These are phyloP conservation scores for Orthosia gothica DNA, from an alignment of 2,888 invertebrate species.

Conservation along the genomic window DNA sequence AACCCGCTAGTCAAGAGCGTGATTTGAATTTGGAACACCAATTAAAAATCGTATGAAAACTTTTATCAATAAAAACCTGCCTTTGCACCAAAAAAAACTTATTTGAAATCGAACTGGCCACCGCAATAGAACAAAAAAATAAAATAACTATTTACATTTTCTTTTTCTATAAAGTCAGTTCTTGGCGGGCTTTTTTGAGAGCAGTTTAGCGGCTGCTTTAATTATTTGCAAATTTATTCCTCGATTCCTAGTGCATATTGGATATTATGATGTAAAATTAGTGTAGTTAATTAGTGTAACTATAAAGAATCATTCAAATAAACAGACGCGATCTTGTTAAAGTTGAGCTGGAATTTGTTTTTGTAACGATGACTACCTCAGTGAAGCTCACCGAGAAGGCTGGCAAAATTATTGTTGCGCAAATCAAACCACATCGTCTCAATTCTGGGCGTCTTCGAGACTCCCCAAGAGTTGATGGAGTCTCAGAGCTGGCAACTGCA, in stretches of 20 bases:
- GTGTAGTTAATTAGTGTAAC: too few species aligned
- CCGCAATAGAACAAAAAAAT: background rate
- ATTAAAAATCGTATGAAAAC: too few species aligned
- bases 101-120: background rate
- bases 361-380: too few species aligned
- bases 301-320: too few species aligned
- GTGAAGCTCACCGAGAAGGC: too few species aligned
- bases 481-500: slow-evolving; percentile 95
- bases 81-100: too few species aligned
- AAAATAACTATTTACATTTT: too few species aligned
- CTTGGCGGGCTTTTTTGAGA: background rate
- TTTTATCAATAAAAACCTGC: too few species aligned
- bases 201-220: background rate
- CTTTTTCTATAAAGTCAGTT: background rate
- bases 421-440: slow-evolving; percentile 90
- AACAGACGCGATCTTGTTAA: too few species aligned
- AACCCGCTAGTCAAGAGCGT: too few species aligned
- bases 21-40: background rate
- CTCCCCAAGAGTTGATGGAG: slow-evolving; percentile 93
- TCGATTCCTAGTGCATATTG: background rate
- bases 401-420: slow-evolving; percentile 3
- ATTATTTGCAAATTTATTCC: background rate
- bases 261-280: too few species aligned
- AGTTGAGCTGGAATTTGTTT: too few species aligned
- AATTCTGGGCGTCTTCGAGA: slow-evolving; percentile 95